Evolutionary conservation across 2,797 vertebrate genomes (phyloP).

Genomic region (Stomatorhinus walkeri): DNA sequence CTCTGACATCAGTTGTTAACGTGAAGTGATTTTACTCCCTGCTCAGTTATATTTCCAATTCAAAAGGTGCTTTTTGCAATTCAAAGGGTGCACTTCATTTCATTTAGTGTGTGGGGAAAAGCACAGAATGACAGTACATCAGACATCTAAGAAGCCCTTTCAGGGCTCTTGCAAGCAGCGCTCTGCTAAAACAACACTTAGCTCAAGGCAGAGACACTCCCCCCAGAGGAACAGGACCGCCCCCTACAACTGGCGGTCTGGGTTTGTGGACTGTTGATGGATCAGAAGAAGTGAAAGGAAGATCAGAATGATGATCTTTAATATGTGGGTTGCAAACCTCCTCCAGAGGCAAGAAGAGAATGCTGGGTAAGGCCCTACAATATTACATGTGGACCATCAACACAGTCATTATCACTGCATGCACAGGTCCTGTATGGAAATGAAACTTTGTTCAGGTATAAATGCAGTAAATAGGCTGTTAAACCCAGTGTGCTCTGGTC

Average conservation of each 20-base stretch:
- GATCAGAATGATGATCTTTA: not conserved
- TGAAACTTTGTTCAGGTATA: not conserved
- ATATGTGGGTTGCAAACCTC: not conserved
- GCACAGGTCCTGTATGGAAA: not conserved
- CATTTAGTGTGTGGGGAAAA: constrained; percentile 1
- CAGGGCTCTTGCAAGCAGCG: not conserved
- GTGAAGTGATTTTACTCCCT: not conserved
- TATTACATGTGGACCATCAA: not conserved
- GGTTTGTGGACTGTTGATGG: not conserved
- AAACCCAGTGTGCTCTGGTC: not conserved
- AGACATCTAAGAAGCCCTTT: not conserved
- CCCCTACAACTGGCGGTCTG: not conserved
- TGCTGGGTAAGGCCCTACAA: not conserved
- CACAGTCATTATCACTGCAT: not conserved
- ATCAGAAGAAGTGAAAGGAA: not conserved
- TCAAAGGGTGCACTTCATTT: not conserved
- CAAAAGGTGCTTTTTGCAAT: not conserved
- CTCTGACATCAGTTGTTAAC: not conserved
- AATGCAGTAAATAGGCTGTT: not conserved
- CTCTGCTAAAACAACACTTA: not conserved
- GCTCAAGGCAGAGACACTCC: not conserved
- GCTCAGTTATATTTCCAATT: not conserved
- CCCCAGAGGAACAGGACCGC: not conserved
- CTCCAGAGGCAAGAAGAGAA: not conserved
- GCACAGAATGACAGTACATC: not conserved